Percentiles rank a stretch among this genome's conserved stretches.
Conservation (phyloP, 2,888 invertebrate genomes). For the Cryptocheilus praepositus region DNA sequence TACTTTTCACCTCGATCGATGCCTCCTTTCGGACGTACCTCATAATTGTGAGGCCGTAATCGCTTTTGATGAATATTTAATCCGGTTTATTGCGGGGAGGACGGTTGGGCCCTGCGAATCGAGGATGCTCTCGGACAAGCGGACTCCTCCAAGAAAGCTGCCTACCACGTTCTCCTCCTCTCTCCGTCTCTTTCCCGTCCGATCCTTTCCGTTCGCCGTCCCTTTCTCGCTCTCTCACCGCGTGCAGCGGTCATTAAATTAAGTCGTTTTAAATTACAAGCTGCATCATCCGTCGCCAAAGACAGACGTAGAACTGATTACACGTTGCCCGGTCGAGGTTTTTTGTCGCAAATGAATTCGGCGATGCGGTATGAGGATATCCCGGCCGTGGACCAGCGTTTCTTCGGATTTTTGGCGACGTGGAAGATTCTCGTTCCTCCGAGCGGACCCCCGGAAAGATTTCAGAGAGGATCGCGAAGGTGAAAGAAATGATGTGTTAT, state of each 20-base stretch:
- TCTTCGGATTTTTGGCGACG: no score
- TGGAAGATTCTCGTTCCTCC: no score
- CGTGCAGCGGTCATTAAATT: slow-evolving; percentile 48
- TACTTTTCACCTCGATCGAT: no score
- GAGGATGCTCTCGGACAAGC: no score
- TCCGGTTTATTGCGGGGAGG: no score
- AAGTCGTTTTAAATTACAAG: slow-evolving; percentile 57
- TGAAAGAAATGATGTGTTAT: background rate
- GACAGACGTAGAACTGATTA: slow-evolving; percentile 11
- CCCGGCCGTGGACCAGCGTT: background rate
- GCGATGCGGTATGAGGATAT: slow-evolving; percentile 3
- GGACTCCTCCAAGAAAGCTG: no score
- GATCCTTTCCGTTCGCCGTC: background rate
- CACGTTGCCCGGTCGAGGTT: slow-evolving; percentile 6
- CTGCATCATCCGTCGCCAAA: slow-evolving; percentile 21
- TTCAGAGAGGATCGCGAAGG: background rate
- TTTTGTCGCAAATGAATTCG: slow-evolving; percentile 1
- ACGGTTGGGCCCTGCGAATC: no score
- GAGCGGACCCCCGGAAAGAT: no score
- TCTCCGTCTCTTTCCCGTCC: background rate
- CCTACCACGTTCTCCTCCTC: no score
- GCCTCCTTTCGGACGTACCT: no score
- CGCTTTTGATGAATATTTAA: no score
- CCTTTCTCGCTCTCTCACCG: slow-evolving; percentile 11
- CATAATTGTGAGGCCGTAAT: no score